Evolutionary conservation across 1,140 invertebrate genomes (phyloP), one percentile per base, ranked within the genome.

Genomic region (Drosophila pachea): DNA sequence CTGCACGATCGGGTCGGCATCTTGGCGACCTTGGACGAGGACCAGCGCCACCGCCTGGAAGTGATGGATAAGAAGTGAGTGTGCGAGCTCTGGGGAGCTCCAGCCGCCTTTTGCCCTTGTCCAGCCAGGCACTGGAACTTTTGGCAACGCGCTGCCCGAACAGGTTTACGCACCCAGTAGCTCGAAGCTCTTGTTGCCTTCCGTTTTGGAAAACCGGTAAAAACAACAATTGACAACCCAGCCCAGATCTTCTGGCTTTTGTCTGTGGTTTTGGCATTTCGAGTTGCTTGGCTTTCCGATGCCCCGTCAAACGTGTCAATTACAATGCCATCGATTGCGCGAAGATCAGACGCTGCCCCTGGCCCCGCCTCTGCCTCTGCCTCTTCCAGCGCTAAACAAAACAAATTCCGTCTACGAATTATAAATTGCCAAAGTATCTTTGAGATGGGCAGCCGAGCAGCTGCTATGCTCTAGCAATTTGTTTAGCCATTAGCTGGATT

Each of bases 1-100:
- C 53, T 91, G 8, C 89, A 90, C 32, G 91, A 91, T 66, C 86
- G 90, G 7, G 75, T 91, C 5, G 73, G 88, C 22, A 73, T 88
- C 38, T 72, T 91, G 61, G 89, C 89, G 61, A 78, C 90, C 52
- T 67, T 90, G 42, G 88, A 91, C 68, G 87, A 89, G 58, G 90
- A 91, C 74, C 78, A 89, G 67, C 74, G 89, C 7, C 67, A 88
- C 49, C 87, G 89, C 33, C 76, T 91, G 47, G 90, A 91, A 76
- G 83, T 71, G 11, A 86, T 91, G 65, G 89, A 91, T 64, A 90
- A 91, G 68, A 90, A 90, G 91, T 91, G 64, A 89, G 87, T 77
- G 12, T 22, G 40, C 4, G 36, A 42, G 11, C n/a, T n/a, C n/a
- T n/a, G n/a, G n/a, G n/a, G n/a, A n/a, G n/a, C n/a, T n/a, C n/a